Evolutionary conservation across 2,797 vertebrate genomes (phyloP), one percentile per base, ranked within the genome.

Genomic region (Zalophus californianus): DNA sequence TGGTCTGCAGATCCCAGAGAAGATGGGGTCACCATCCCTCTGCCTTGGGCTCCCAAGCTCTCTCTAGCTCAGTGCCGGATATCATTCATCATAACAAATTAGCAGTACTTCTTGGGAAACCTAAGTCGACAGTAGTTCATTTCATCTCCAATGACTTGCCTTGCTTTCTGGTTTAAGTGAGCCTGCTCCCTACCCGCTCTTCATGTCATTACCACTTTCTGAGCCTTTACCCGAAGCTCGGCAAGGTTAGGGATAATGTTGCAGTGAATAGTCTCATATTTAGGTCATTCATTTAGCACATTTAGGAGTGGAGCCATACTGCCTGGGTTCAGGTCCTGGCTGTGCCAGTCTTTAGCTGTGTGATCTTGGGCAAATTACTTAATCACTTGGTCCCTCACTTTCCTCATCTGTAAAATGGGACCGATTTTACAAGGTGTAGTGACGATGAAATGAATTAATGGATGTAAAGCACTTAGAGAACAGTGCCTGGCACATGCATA

Each of bases 101-200:
- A 64, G 44, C 50, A 23, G 9, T 54, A 32, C 18, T 83, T 68
- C 44, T 9, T 89, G 23, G 89, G 38, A 70, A 84, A 54, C 54
- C 62, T 64, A 50, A 78, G 77, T 79, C 32, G 52, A 8, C 29
- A 58, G n/a, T 86, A 41, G 50, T 94, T 62, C 27, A 48, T 96
- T 95, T 96, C 8, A 38, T 93, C 38, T 91, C 41, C 35, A 44
- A 0, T 87, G 77, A 78, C 27, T 58, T 78, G 79, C 50, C 32
- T 94, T 88, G 27, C 25, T 91, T 94, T 96, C 73, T 92, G 60
- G 32, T 82, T 92, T 80, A 86, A 85, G 8, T 86, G 32, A 64
- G 86, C 7, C 48, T 89, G 82, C 12, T 96, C 20, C 23, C 20
- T 90, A 32, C 27, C 7, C 6, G 10, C 13, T 41, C 2, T 27